Conservation (phyloP, 23 tunicate species). For the Halocynthia aurantium region DNA sequence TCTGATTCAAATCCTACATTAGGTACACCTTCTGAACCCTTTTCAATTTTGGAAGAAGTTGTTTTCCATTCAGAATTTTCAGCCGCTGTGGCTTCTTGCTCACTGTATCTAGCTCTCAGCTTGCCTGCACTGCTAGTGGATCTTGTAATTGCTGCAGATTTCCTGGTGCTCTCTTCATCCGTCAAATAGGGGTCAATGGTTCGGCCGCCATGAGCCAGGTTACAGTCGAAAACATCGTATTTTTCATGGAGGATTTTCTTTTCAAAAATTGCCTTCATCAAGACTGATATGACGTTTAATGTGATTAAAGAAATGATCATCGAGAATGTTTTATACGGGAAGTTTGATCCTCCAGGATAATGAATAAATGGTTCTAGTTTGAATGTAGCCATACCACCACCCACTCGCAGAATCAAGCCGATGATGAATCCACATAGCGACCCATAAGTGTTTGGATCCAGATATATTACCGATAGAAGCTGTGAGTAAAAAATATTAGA, state of each 20-base stretch:
- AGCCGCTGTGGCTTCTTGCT: background rate
- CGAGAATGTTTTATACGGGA: slow-evolving; percentile 72
- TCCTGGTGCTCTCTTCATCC: no score
- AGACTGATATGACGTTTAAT: slow-evolving; percentile 30
- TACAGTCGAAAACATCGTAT: slow-evolving; percentile 57
- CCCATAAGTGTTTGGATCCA: slow-evolving; percentile 87
- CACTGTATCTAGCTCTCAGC: no score
- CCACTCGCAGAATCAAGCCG: slow-evolving; percentile 58
- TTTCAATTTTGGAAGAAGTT: background rate
- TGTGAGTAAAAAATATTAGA: slow-evolving; percentile 5
- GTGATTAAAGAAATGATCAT: slow-evolving; percentile 43
- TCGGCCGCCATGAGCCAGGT: slow-evolving; percentile 59
- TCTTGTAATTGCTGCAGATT: no score
- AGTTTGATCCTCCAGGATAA: slow-evolving; percentile 67
- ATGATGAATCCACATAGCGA: slow-evolving; percentile 54
- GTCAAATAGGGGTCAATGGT: background rate
- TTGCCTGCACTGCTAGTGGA: no score
- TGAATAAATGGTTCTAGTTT: slow-evolving; percentile 47
- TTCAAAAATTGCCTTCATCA: slow-evolving; percentile 20
- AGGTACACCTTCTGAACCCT: background rate
- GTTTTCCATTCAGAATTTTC: background rate
- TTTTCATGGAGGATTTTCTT: slow-evolving; percentile 25
- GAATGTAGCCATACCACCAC: slow-evolving; percentile 69
- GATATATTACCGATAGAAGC: slow-evolving; percentile 52
- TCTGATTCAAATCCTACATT: background rate